A percentile compares a stretch with the other conserved stretches of the same genome.
phyloP scores from a whole-genome alignment of 2,113 vertebrate species.

The Nyctibius bracteatus region DNA sequence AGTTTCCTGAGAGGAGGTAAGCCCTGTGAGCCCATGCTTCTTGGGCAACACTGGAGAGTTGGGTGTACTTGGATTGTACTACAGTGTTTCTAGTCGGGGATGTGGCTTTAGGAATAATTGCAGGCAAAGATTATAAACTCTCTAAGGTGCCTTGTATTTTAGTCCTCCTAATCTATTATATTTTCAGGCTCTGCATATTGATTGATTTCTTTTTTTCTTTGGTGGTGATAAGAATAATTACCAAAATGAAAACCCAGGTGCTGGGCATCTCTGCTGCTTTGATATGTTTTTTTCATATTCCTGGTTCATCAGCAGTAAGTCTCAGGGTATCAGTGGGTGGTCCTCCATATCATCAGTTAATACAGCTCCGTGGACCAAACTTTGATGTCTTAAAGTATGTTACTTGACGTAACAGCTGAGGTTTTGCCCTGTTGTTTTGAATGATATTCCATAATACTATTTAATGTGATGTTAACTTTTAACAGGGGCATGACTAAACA shows the following conservation, averaged over 20 bases:
- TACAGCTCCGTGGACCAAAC: background rate
- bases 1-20: background rate
- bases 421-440: background rate
- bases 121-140: background rate
- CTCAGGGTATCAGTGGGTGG: background rate
- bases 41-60: background rate
- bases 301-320: background rate
- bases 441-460: background rate
- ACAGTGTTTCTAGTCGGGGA: background rate
- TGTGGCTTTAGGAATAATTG: background rate
- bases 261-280: background rate
- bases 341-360: background rate
- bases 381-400: background rate
- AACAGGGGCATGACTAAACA: background rate
- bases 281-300: background rate
- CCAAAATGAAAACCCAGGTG: background rate
- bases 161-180: background rate
- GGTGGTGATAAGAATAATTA: background rate
- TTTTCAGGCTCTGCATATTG: background rate
- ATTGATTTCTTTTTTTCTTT: background rate
- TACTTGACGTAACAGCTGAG: background rate
- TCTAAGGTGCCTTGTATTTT: background rate
- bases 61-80: background rate
- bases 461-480: conserved; percentile 25
- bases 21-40: background rate